phyloP scores from a whole-genome alignment of 2,888 invertebrate species.

The Linnaemya tessellans region DNA sequence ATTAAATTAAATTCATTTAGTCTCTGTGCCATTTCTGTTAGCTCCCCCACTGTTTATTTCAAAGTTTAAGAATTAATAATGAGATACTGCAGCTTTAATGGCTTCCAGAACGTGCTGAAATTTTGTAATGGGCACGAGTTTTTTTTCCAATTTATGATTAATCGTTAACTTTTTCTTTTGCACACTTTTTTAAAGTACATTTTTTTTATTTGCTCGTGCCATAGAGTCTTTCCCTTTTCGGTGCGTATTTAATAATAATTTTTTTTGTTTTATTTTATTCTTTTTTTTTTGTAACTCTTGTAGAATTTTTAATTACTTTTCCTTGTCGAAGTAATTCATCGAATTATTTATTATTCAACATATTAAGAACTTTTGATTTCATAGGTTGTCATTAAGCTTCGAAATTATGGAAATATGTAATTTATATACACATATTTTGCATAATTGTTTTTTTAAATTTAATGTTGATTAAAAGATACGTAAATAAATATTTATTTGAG shows the following conservation, averaged over 20 bases:
- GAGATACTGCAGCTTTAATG: too few species aligned
- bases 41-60: constrained; percentile 4
- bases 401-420: neutral
- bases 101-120: constrained; percentile 45
- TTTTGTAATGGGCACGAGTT: constrained; percentile 1
- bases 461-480: neutral
- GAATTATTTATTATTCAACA: neutral
- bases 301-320: constrained; percentile 41
- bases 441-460: neutral
- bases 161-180: constrained; percentile 2
- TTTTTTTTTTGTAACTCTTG: neutral
- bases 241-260: constrained; percentile 26
- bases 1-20: neutral
- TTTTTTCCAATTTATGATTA: constrained; percentile 8
- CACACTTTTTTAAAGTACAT: neutral
- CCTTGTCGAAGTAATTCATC: neutral
- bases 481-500: too few species aligned
- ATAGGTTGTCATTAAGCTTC: neutral
- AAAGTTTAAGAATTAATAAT: constrained; percentile 13
- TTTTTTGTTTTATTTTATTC: neutral
- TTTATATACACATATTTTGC: neutral
- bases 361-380: constrained; percentile 31
- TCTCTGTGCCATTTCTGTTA: neutral
- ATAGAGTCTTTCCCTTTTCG: neutral
- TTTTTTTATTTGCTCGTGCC: neutral